Evolutionary conservation across 2,797 vertebrate species (phyloP), one percentile per base, ranked within the genome.

Genomic region (Sphenodon punctatus): DNA sequence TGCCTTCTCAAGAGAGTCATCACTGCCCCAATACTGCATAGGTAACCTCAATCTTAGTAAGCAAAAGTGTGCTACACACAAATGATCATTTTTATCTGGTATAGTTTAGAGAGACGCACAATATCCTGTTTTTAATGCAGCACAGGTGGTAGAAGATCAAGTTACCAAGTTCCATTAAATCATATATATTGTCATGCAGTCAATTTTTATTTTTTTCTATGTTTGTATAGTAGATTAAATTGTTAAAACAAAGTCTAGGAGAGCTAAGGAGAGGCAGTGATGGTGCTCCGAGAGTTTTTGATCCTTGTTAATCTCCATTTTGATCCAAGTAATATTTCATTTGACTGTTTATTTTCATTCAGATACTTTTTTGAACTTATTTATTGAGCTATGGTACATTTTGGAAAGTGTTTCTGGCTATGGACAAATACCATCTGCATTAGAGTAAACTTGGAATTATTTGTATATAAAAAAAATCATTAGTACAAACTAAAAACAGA

Each of bases 391-490:
- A 51, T 84, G 82, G 78, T 94, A 75, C 89, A 89, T 94, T 87
- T 93, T 92, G 83, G 88, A 92, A 93, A 92, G 67, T 80, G 51
- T 88, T 93, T 93, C 89, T 93, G 91, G 86, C 91, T 81, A 63
- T 84, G 86, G 93, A 94, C 78, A 93, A 92, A 90, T 94, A 92
- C 89, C 91, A 94, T 94, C 93, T 96, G 91, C 85, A 87, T 78
- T 89, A 91, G 92, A 94, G 89, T 95, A 94, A 95, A 94, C 88
- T 83, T 90, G 84, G 78, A 90, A 85, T 86, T 88, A 88, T 92
- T 92, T 92, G 41, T 72, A 17, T 86, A 68, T 80, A 66, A 75
- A 82, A 91, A 91, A 84, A 32, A 82, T 94, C 74, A 87, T 91
- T 93, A 94, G 77, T 75, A 86, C 83, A 93, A 93, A 91, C 76